phyloP scores from a whole-genome alignment of 2,113 vertebrate genomes.

The Myotis brandtii region DNA sequence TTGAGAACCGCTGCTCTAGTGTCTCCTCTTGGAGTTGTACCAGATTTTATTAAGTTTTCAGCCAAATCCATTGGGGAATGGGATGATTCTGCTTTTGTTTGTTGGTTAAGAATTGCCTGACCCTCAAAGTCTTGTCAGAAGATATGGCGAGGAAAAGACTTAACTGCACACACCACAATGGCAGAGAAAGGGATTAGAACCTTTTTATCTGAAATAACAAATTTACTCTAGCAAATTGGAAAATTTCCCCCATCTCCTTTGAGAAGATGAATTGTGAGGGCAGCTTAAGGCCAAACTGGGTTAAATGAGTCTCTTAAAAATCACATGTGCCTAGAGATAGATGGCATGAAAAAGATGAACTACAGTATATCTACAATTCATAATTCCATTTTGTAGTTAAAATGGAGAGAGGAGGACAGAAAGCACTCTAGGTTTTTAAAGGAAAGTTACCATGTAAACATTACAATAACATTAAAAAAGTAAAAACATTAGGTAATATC shows the following conservation, averaged over 20 bases:
- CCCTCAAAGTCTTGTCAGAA: neutral
- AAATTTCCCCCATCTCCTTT: neutral
- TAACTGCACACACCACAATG: neutral
- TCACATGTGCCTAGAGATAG: neutral
- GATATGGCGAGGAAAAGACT: neutral
- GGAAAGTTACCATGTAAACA: neutral
- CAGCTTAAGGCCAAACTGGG: neutral
- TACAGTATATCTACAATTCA: neutral
- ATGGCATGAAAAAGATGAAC: neutral
- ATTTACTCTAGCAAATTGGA: neutral
- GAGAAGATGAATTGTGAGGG: neutral
- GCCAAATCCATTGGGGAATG: too few species aligned
- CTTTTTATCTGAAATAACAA: neutral
- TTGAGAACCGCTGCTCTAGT: too few species aligned
- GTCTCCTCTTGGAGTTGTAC: neutral
- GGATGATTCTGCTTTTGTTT: neutral
- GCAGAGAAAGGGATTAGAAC: neutral
- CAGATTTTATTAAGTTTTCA: neutral
- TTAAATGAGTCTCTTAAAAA: neutral
- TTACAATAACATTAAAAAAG: neutral
- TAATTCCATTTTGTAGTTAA: neutral
- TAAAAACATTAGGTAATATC: neutral
- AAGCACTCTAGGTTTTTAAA: neutral
- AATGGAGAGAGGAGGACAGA: rapidly evolving
- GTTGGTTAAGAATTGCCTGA: neutral